These are phyloP conservation scores for Trichonephila clavipes DNA, from an alignment of 1,140 invertebrate genomes.

Conservation along the genomic window DNA sequence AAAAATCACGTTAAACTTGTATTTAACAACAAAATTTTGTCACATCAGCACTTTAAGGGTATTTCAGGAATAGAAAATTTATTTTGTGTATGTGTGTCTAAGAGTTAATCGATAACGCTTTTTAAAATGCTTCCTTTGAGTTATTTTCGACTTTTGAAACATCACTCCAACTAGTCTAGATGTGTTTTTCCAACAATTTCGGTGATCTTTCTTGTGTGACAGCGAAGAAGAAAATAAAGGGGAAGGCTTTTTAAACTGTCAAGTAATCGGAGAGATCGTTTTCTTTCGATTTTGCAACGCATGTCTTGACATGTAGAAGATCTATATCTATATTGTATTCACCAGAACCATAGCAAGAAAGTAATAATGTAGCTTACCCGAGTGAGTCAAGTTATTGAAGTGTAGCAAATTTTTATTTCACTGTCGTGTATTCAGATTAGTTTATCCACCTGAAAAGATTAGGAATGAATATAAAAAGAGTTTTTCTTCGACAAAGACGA, in stretches of 20 bases:
- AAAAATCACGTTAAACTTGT: too few species aligned
- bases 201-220: neutral
- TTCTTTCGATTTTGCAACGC: neutral
- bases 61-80: too few species aligned
- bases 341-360: neutral
- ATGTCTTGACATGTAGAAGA: neutral
- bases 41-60: too few species aligned
- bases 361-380: neutral
- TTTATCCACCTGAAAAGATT: neutral
- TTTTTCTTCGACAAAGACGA: neutral
- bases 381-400: neutral
- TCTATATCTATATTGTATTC: neutral
- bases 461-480: neutral
- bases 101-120: too few species aligned
- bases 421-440: neutral
- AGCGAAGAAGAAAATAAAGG: neutral
- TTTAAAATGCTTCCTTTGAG: neutral
- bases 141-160: neutral
- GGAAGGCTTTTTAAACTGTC: neutral
- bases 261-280: neutral
- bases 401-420: neutral
- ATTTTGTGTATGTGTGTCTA: too few species aligned
- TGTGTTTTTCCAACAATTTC: neutral
- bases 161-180: neutral
- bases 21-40: too few species aligned